phyloP scores from a whole-genome alignment of 2,113 vertebrate genomes.

The Proteles cristata region DNA sequence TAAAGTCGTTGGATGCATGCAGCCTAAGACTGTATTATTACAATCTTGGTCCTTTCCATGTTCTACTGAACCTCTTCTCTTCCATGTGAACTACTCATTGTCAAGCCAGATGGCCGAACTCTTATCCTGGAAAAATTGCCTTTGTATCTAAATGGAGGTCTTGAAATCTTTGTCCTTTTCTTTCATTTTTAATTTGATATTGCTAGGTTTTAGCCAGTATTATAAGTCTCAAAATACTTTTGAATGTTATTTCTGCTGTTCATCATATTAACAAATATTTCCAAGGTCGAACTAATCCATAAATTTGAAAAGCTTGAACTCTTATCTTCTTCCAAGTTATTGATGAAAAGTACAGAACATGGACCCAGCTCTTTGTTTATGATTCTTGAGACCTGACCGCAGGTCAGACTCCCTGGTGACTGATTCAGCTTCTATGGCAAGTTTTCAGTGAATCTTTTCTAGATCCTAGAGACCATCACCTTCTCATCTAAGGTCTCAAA shows the following conservation, averaged over 20 bases:
- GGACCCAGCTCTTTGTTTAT: not conserved
- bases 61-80: not conserved
- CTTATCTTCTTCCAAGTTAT: not conserved
- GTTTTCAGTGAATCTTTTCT: not conserved
- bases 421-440: not conserved
- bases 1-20: not conserved
- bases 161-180: not conserved
- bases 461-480: not conserved
- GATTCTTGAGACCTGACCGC: not conserved
- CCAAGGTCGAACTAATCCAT: not conserved
- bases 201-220: not conserved
- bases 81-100: not conserved
- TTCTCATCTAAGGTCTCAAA: not conserved
- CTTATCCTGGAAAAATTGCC: not conserved
- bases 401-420: not conserved
- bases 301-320: not conserved
- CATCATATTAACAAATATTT: not conserved
- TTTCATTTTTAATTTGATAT: not conserved
- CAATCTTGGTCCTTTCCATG: not conserved
- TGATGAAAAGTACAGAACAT: not conserved
- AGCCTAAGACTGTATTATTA: not conserved
- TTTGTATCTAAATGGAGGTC: not conserved
- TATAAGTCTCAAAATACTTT: not conserved
- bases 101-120: accelerated
- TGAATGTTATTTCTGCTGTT: not conserved